Conservation (phyloP, 2,113 vertebrate species). For the Hemicordylus capensis region DNA sequence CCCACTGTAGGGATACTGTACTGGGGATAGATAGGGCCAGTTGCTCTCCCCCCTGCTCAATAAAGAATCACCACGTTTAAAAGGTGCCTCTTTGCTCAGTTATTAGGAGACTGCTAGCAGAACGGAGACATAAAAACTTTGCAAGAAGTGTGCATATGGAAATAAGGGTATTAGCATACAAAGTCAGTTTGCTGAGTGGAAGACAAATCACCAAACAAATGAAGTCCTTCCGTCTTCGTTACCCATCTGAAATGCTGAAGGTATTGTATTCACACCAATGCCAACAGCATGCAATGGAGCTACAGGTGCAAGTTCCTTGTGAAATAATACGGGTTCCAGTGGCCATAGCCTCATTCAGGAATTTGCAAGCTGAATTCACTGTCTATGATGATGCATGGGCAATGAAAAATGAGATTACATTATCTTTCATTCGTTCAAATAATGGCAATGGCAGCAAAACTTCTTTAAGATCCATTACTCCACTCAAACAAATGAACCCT, state of each 20-base stretch:
- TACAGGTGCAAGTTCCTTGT: background rate
- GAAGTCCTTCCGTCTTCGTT: no score
- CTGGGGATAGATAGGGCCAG: no score
- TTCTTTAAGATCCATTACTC: background rate
- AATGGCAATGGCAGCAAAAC: background rate
- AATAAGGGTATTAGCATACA: background rate
- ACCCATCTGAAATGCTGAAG: background rate
- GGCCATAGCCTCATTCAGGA: background rate
- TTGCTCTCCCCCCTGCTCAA: no score
- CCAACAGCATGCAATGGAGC: background rate
- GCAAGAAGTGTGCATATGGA: background rate
- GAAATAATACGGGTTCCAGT: no score
- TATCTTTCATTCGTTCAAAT: no score
- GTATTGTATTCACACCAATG: background rate
- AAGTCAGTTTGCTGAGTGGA: background rate
- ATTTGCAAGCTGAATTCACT: background rate
- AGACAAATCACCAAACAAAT: no score
- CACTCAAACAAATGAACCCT: background rate
- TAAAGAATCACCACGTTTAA: no score
- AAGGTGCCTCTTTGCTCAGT: no score
- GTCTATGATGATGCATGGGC: no score
- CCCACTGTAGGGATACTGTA: no score
- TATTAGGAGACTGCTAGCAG: no score
- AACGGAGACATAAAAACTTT: background rate
- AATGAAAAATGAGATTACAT: background rate